Percentiles rank a stretch among this genome's conserved stretches.
Evolutionary conservation across 1,140 invertebrate species (phyloP).

Genomic region (Lutraria rhynchaena): DNA sequence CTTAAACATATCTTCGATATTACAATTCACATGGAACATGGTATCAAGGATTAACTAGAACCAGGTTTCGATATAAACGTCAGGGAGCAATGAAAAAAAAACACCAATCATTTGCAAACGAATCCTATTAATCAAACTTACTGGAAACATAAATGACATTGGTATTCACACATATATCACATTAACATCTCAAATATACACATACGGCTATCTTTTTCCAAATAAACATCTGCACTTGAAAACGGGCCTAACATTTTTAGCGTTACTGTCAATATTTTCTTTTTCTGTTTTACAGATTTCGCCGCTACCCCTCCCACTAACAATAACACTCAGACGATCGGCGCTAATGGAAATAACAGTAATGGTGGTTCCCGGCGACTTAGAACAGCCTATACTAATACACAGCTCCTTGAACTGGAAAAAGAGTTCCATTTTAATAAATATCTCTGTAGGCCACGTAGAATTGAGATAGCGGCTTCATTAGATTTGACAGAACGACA

Average conservation of each 20-base stretch:
- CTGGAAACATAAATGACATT: constrained; percentile 16
- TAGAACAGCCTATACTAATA: constrained; percentile 98
- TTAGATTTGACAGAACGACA: constrained; percentile 86
- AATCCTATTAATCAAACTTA: too few relatives aligned
- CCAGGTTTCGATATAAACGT: too few relatives aligned
- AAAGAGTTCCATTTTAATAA: constrained; percentile 93
- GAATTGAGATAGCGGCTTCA: constrained; percentile 91
- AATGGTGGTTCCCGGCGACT: constrained; percentile 82
- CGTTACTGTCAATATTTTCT: constrained; percentile 53
- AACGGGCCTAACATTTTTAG: constrained; percentile 46
- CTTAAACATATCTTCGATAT: too few relatives aligned
- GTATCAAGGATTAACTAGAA: too few relatives aligned
- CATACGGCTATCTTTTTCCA: neutral
- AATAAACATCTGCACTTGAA: constrained; percentile 38
- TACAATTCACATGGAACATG: too few relatives aligned
- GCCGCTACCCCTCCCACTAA: constrained; percentile 31
- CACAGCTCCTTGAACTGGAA: constrained; percentile 98
- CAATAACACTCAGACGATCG: constrained; percentile 39
- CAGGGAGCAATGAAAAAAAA: too few relatives aligned
- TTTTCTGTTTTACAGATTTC: constrained; percentile 56
- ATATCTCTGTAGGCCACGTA: constrained; percentile 90
- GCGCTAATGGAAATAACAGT: constrained; percentile 49
- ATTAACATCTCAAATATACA: constrained; percentile 31
- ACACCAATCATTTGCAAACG: too few relatives aligned
- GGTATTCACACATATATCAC: neutral